Base-by-base conservation (phyloP, 2,113 vertebrate species). In the Mormoops blainvillei region DNA sequence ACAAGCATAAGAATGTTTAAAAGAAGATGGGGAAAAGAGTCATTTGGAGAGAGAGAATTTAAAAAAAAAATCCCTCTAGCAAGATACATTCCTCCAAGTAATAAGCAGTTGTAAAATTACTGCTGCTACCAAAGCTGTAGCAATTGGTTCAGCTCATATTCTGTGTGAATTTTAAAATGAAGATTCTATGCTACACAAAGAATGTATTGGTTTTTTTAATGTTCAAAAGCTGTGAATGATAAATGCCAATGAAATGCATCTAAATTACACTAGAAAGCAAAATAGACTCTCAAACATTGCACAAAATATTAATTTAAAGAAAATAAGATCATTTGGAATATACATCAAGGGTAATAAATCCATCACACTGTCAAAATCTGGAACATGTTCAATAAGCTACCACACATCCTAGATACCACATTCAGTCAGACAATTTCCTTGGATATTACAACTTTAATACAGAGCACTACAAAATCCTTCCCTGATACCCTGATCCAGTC, bases 271-370 rank as follows among this genome's bases (percentile, higher is more conserved):
- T 61, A 95, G 93, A 94, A 97, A 97, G 63, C 71, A 95, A 96
- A 98, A 93, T 13, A 82, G 65, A 88, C 71, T 93, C 88, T 56
- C 81, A 41, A 92, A 78, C 58, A 93, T 68, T 50, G 61, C 54
- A 65, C 86, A 86, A 88, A 97, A 95, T 95, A 94, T 97, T 94
- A 97, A 96, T 89, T 87, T 94, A 92, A 89, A 95, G 92, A 87
- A 96, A 97, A 97, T 96, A 95, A 97, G 73, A 95, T 93, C 93
- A 96, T 82, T 94, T 94, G 85, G 54, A 89, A 82, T 91, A 95
- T 86, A 97, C 96, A 96, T 96, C 85, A 97, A 92, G 43, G 93
- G 88, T 87, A 95, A 95, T 91, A 94, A 97, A 94, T 18, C 31
- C 54, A 96, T 92, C 81, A 82, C 52, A 77, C 43, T 86, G 91